Evolutionary conservation across 2,113 vertebrate genomes (phyloP).

Genomic region (Nestor notabilis): DNA sequence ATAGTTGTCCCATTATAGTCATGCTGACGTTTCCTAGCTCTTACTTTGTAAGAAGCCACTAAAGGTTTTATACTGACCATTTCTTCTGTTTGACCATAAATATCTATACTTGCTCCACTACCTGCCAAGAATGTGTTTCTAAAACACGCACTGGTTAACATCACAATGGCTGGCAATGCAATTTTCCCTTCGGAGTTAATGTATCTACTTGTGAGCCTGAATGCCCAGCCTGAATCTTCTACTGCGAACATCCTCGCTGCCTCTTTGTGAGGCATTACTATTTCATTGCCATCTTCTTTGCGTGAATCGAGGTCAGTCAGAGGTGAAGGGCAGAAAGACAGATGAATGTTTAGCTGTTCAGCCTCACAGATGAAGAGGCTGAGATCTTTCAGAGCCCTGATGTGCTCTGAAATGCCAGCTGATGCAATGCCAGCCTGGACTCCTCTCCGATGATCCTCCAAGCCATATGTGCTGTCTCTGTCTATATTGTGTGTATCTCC

Average conservation of each 20-base stretch:
- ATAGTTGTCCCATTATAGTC: background rate
- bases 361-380: background rate
- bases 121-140: background rate
- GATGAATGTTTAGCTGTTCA: background rate
- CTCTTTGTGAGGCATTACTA: background rate
- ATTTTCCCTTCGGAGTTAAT: background rate
- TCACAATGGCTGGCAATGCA: rapidly evolving
- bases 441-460: background rate
- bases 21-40: background rate
- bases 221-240: background rate
- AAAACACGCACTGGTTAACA: rapidly evolving
- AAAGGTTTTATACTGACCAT: background rate
- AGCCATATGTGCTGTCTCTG: background rate
- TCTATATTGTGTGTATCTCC: background rate
- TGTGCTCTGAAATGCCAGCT: background rate
- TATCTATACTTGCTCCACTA: rapidly evolving
- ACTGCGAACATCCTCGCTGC: background rate
- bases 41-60: background rate
- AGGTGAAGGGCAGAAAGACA: background rate
- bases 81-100: background rate
- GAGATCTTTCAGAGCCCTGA: background rate
- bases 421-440: background rate
- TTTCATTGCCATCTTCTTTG: background rate
- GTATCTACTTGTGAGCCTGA: background rate
- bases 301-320: background rate